Evolutionary conservation across 2,888 invertebrate genomes (phyloP).

Genomic region (Lasius platythorax): DNA sequence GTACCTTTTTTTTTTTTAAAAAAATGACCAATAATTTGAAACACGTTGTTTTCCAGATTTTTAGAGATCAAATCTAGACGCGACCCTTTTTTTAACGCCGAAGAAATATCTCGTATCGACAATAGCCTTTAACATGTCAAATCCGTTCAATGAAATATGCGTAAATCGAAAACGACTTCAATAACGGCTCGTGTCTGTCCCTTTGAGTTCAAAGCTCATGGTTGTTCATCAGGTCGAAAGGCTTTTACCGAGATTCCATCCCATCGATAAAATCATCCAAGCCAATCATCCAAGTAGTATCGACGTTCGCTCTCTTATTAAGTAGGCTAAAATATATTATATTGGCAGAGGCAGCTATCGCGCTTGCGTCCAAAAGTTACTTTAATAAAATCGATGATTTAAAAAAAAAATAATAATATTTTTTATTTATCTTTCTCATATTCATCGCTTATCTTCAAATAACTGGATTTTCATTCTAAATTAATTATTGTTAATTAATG

Average conservation of each 20-base stretch:
- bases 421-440: background rate
- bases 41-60: background rate
- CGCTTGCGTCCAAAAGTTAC: background rate
- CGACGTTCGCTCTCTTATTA: conserved; percentile 5
- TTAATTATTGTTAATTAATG: background rate
- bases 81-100: background rate
- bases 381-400: background rate
- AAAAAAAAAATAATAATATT: background rate
- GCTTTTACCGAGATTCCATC: conserved; percentile 52
- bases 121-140: background rate
- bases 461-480: background rate
- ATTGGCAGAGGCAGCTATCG: background rate
- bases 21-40: conserved; percentile 24
- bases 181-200: conserved; percentile 24
- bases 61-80: background rate
- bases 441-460: background rate
- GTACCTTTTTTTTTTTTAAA: background rate
- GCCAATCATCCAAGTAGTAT: conserved; percentile 41
- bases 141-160: conserved; percentile 17
- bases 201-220: conserved; percentile 28
- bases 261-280: conserved; percentile 33
- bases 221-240: conserved; percentile 41
- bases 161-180: conserved; percentile 33
- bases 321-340: conserved; percentile 18
- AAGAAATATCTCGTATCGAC: background rate